Evolutionary conservation across 2,888 invertebrate species (phyloP).

Genomic region (Drosophila kokeensis): DNA sequence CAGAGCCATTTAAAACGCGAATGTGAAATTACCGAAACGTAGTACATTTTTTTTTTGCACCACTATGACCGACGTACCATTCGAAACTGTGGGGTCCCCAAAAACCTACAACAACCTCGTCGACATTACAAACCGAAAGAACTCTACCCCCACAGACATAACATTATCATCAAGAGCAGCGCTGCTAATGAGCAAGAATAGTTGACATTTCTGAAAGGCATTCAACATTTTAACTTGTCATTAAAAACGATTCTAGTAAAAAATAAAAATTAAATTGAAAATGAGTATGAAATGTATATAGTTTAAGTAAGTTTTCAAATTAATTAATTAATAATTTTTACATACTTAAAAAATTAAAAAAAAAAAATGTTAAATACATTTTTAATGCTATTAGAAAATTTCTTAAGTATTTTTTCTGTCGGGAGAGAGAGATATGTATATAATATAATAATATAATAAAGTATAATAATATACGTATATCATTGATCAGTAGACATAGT

Average conservation of each 20-base stretch:
- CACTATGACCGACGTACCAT: neutral
- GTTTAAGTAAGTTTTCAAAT: neutral
- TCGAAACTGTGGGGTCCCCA: constrained; percentile 21
- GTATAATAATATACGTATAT: too few species aligned
- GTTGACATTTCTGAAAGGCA: neutral
- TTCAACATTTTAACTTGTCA: neutral
- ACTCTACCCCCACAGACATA: neutral
- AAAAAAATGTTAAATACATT: too few species aligned
- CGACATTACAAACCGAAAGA: neutral
- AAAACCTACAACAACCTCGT: neutral
- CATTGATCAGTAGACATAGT: neutral
- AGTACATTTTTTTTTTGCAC: constrained; percentile 26
- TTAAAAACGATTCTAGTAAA: neutral
- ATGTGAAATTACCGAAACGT: neutral
- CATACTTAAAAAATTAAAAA: too few species aligned
- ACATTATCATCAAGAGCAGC: neutral
- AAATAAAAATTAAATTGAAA: neutral
- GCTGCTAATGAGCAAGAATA: neutral
- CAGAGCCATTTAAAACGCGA: constrained; percentile 38
- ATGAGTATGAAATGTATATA: neutral
- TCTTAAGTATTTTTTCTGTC: too few species aligned
- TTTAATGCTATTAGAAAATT: too few species aligned
- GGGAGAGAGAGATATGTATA: neutral
- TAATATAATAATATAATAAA: too few species aligned
- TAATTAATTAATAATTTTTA: too few species aligned